Evolutionary conservation across 2,113 vertebrate species (phyloP), one percentile per base, ranked within the genome.

Genomic region (Puma concolor): DNA sequence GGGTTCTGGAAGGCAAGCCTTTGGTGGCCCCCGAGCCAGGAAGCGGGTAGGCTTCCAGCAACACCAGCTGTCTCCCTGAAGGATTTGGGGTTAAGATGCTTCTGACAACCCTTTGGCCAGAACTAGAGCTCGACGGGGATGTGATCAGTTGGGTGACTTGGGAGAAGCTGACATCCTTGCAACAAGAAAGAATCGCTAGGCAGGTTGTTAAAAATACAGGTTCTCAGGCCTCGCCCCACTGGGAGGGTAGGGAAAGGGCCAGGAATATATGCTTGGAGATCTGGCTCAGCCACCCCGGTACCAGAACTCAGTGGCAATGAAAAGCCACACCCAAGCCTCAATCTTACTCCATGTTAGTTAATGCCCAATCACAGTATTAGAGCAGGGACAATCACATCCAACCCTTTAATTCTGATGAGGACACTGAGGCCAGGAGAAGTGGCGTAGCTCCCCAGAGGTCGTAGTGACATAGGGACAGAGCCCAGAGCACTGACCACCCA

Each of bases 151-250:
- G 48, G 76, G 17, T 12, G 25, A 57, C 16, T 31, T 63, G 21
- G n/a, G 48, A 74, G 27, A 79, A 74, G 54, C 12, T 41, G 50
- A 8, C 27, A 4, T 57, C 54, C 41, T 36, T 38, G 38, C 10
- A 80, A 48, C 1, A 6, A 52, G 27, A 82, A 88, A 84, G 29
- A 80, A 64, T 31, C 5, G 0, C 16, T 33, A 38, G 25, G 41
- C 19, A 14, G 48, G 36, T 69, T 94, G 80, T 33, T 90, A 48
- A 88, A 90, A 91, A 88, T 38, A 77, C 48, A 67, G 86, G 83
- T 84, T 95, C 67, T 83, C 3, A 9, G 74, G 60, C 67, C 21
- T 81, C 21, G 14, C 3, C 54, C 44, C n/a, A 13, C 16, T 2
- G 33, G 38, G 31, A 96, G 31, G 9, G 66, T 50, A 7, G 33